Evolutionary conservation across 2,113 vertebrate species (phyloP).

Genomic region (Oophaga pumilio): DNA sequence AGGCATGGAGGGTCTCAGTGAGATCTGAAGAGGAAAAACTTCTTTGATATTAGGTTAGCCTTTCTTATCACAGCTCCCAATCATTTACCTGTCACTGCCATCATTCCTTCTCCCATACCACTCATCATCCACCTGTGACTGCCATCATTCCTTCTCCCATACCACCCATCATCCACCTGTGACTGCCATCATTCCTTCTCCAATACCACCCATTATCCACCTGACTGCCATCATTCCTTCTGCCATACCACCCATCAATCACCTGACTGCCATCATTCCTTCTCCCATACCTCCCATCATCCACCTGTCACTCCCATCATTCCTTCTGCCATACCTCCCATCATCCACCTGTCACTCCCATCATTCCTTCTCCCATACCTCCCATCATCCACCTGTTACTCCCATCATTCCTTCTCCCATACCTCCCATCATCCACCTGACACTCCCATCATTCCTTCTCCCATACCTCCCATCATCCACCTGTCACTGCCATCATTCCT

Average conservation of each 20-base stretch:
- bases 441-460: neutral
- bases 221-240: neutral
- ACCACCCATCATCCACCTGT: neutral
- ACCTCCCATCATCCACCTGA: neutral
- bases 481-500: neutral
- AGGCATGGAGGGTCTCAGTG: neutral
- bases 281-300: conserved; percentile 18
- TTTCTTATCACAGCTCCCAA: neutral
- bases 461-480: neutral
- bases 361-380: neutral
- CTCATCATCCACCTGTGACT: neutral
- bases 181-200: neutral
- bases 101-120: neutral
- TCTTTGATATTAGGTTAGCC: neutral
- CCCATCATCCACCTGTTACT: neutral
- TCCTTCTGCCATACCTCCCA: neutral
- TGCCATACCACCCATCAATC: neutral
- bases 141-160: neutral
- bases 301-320: neutral
- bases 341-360: neutral
- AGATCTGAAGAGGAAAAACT: too few species aligned
- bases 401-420: neutral
- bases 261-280: neutral
- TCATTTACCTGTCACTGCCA: neutral
- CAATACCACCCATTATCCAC: neutral